phyloP scores from a whole-genome alignment of 2,113 vertebrate species.

The Dasyornis broadbenti region DNA sequence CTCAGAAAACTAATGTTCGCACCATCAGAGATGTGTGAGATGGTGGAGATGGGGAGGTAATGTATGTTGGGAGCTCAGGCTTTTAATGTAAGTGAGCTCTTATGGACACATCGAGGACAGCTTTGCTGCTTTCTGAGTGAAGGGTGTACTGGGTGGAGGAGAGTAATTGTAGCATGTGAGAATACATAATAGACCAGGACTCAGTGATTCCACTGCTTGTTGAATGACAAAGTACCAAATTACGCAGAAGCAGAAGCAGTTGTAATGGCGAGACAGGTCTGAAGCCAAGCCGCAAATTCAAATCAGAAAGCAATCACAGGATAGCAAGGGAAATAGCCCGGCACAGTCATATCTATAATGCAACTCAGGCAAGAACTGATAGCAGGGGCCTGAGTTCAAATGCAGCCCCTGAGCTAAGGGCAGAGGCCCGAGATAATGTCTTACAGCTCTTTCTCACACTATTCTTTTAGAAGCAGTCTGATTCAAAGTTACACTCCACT shows the following conservation, averaged over 20 bases:
- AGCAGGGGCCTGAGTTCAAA: background rate
- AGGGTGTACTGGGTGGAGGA: background rate
- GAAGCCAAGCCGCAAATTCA: background rate
- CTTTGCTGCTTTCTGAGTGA: background rate
- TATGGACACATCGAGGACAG: background rate
- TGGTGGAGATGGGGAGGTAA: background rate
- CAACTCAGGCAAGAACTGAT: background rate
- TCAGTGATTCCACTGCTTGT: background rate
- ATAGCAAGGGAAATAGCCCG: background rate
- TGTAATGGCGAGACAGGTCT: rapidly evolving
- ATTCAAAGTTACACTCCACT: background rate
- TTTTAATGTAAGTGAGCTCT: background rate
- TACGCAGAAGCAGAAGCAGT: background rate
- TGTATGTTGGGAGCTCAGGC: background rate
- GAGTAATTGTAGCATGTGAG: background rate
- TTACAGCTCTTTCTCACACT: background rate
- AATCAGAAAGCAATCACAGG: background rate
- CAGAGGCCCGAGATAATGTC: background rate
- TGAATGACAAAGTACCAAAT: background rate
- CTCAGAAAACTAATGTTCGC: background rate
- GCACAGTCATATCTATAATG: background rate
- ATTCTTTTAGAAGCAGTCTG: background rate
- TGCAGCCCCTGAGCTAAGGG: background rate
- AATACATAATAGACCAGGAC: background rate
- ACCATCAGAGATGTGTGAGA: background rate